Conservation (phyloP, 2,113 vertebrate species). For the Dascyllus trimaculatus region DNA sequence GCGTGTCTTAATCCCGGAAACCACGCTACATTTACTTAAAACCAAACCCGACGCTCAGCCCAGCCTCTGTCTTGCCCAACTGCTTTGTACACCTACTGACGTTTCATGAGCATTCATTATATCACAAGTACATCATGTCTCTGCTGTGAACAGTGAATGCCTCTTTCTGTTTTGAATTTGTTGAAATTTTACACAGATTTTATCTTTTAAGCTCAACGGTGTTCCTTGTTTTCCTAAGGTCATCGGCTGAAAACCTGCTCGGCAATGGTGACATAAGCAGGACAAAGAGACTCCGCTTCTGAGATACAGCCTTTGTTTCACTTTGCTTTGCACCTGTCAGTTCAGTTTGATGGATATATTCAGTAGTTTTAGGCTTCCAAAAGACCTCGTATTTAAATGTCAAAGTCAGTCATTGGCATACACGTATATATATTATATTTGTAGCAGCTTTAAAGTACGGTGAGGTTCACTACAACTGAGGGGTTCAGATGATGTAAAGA, state of each 20-base stretch:
- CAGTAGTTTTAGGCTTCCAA: neutral
- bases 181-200: neutral
- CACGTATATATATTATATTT: neutral
- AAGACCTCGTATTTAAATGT: neutral
- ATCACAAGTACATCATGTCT: neutral
- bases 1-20: neutral
- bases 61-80: neutral
- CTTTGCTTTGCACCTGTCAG: too few species aligned
- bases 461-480: neutral
- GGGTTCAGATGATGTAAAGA: neutral
- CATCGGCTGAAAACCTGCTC: neutral
- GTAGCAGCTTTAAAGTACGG: neutral
- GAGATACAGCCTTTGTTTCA: neutral
- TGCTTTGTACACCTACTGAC: neutral
- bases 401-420: neutral
- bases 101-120: neutral
- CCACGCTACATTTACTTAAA: neutral
- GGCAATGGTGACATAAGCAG: neutral
- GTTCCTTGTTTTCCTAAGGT: neutral
- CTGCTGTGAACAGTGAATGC: neutral
- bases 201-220: neutral
- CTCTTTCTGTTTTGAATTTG: neutral
- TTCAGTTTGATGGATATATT: neutral
- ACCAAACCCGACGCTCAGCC: neutral
- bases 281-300: neutral